phyloP scores from a whole-genome alignment of 2,888 invertebrate genomes.

The Mythimna pallens region DNA sequence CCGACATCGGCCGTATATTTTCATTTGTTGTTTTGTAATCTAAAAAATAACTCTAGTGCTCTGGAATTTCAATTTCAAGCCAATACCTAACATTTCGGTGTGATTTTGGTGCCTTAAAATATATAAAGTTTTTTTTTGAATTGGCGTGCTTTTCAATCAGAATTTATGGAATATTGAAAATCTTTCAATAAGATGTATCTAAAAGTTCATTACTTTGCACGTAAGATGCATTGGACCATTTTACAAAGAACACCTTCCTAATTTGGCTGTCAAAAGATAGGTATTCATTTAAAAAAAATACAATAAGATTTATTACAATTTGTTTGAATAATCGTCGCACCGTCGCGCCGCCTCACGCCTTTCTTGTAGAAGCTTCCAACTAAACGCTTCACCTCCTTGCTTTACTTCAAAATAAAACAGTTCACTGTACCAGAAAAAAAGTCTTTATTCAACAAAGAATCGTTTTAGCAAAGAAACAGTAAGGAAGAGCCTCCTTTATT shows the following conservation, averaged over 20 bases:
- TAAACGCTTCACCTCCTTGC: conserved; percentile 6
- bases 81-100: background rate
- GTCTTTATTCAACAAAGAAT: conserved; percentile 20
- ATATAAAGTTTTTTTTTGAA: background rate
- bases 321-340: background rate
- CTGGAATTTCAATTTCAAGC: conserved; percentile 10
- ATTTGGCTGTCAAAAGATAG: background rate
- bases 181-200: background rate
- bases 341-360: background rate
- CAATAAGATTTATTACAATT: background rate
- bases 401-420: background rate
- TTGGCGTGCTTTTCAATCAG: background rate
- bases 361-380: background rate
- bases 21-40: background rate
- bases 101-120: background rate
- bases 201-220: background rate
- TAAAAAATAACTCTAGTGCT: background rate
- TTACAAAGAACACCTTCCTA: background rate
- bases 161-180: background rate
- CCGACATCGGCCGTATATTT: conserved; percentile 3
- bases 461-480: conserved; percentile 32
- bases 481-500: conserved; percentile 37
- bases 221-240: background rate
- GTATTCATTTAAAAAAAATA: background rate
- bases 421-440: conserved; percentile 10